These are phyloP conservation scores for Pantherophis vulpinus DNA, from an alignment of 2,797 vertebrate species.

Conservation along the genomic window DNA sequence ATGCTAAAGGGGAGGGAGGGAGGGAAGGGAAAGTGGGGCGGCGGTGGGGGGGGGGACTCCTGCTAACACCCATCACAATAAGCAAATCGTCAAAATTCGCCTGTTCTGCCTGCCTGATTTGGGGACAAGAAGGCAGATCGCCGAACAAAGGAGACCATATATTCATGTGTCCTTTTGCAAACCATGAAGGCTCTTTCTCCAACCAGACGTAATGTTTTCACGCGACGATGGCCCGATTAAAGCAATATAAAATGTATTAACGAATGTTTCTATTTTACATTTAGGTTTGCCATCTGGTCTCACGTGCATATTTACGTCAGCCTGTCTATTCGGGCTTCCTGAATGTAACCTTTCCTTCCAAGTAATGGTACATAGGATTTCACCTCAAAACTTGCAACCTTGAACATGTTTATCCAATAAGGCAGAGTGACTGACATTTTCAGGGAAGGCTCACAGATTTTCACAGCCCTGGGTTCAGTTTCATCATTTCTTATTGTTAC, in stretches of 20 bases:
- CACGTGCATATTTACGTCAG: neutral
- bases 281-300: neutral
- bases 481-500: neutral
- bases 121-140: neutral
- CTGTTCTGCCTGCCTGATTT: neutral
- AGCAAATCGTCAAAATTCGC: neutral
- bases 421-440: too few species aligned
- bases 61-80: conserved; percentile 15
- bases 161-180: neutral
- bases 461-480: neutral
- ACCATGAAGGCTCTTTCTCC: neutral
- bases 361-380: neutral
- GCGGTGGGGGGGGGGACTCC: neutral
- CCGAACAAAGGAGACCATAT: neutral
- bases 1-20: neutral
- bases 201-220: neutral
- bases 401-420: neutral
- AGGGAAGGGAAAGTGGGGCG: neutral
- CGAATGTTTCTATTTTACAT: neutral
- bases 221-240: neutral
- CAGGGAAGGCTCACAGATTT: neutral
- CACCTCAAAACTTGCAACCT: neutral
- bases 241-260: neutral
- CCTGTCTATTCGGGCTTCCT: neutral
- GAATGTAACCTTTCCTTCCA: neutral